A percentile compares a stretch with the other conserved stretches of the same genome.
phyloP scores from a whole-genome alignment of 2,888 invertebrate genomes.

The Pachymerium ferrugineum region DNA sequence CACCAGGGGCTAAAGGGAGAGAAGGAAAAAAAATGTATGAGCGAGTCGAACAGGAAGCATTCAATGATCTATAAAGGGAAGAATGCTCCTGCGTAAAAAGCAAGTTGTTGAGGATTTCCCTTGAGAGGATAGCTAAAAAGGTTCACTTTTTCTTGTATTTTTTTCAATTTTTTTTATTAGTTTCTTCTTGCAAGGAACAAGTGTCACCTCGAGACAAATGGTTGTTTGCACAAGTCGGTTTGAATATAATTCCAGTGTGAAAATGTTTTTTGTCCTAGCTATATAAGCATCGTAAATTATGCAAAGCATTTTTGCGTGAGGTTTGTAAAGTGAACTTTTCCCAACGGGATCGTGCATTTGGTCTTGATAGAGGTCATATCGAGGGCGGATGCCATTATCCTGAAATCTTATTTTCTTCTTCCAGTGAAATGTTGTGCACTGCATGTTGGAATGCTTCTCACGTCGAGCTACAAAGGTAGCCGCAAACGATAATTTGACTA shows the following conservation, averaged over 20 bases:
- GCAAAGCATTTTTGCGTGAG: not conserved
- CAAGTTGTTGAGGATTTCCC: not conserved
- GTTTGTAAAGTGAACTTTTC: not conserved
- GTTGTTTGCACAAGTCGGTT: no score
- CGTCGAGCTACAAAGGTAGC: not conserved
- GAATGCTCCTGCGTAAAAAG: not conserved
- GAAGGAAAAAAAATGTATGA: not conserved
- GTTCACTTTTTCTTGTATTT: not conserved
- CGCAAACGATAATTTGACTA: not conserved
- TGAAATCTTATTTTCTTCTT: not conserved
- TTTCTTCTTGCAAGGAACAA: not conserved
- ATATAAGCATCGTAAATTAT: no score
- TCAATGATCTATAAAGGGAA: not conserved
- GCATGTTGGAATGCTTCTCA: not conserved
- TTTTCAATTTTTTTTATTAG: not conserved
- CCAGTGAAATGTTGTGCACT: not conserved
- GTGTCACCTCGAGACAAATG: not conserved
- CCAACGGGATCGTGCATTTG: no score
- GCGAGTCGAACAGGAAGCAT: not conserved
- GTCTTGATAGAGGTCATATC: not conserved
- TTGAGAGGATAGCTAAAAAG: not conserved
- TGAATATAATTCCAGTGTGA: not conserved
- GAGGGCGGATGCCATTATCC: not conserved
- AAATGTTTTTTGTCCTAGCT: no score
- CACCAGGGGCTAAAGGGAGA: constrained; percentile 34